Evolutionary conservation across 2,797 vertebrate genomes (phyloP), one percentile per base, ranked within the genome.

Genomic region (Crax fasciolata): DNA sequence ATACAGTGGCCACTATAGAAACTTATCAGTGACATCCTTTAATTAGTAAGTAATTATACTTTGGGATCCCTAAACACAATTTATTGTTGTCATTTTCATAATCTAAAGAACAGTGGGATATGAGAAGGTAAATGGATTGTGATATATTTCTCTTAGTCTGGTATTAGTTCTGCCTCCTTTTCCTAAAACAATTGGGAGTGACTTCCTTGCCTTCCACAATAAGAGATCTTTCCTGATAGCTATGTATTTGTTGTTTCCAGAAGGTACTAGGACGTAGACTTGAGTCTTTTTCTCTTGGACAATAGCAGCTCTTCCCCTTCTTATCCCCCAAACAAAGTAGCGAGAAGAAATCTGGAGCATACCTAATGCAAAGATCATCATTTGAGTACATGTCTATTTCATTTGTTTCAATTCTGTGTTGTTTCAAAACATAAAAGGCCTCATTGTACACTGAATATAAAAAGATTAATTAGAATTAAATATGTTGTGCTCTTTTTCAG

Each of bases 151-250:
- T 85, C 82, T 93, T 78, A 81, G 12, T 79, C 52, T 30, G 67
- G 13, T 78, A 54, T 89, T 91, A 91, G 35, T 85, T 89, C 49
- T 12, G 58, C 72, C 77, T 93, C 20, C 0, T 79, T 39, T 18
- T 91, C 38, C 62, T 91, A 44, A 90, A 96, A 97, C 89, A 94
- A 82, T 82, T 95, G 92, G 89, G 89, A 96, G 92, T 87, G 91
- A 97, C 92, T 97, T 97, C 95, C 93, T 96, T 87, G 92, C 87
- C 73, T 94, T 90, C 65, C 74, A 88, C 80, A 17, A 55, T 55
- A 84, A 70, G 74, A 93, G 85, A 94, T 95, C 85, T 92, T 89
- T 93, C 80, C 74, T 91, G 96, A 96, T 95, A 94, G 87, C 87
- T 62, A 2, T 74, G 58, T 67, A 65, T 91, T 91, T 95, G 77